Percentiles rank a stretch among this genome's conserved stretches.
phyloP scores from a whole-genome alignment of 2,888 invertebrate genomes.

The Morpho helenor region DNA sequence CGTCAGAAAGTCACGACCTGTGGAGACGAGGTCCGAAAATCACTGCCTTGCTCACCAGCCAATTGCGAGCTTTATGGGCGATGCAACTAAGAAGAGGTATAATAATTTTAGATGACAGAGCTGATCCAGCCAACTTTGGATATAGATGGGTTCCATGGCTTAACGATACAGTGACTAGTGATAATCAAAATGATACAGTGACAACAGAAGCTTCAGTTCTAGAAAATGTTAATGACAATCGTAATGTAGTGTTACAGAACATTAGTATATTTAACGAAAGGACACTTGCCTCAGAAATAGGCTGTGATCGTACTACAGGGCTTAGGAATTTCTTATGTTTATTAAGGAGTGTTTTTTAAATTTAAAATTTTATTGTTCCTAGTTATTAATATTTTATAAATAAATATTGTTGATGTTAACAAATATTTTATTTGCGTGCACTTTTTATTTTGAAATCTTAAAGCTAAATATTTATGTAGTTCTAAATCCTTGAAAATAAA shows the following conservation, averaged over 20 bases:
- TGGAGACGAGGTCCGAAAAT: constrained; percentile 75
- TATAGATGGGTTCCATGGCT: constrained; percentile 85
- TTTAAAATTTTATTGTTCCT: constrained; percentile 9
- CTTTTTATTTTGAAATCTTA: neutral
- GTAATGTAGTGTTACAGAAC: constrained; percentile 1
- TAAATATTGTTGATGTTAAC: constrained; percentile 9
- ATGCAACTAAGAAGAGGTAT: constrained; percentile 71
- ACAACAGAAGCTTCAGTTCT: constrained; percentile 2
- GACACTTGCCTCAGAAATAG: constrained; percentile 41
- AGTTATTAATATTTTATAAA: constrained; percentile 7
- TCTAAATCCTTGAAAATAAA: too few species aligned
- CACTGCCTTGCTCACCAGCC: constrained; percentile 54
- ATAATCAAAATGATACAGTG: constrained; percentile 5
- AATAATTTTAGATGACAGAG: constrained; percentile 68
- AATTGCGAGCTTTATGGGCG: constrained; percentile 57
- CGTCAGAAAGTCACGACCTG: constrained; percentile 87
- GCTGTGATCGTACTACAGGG: constrained; percentile 50
- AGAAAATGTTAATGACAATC: neutral
- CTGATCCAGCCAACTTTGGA: constrained; percentile 85
- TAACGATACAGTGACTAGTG: constrained; percentile 21
- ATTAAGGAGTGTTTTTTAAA: constrained; percentile 45
- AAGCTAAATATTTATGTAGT: too few species aligned
- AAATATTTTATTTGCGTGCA: neutral
- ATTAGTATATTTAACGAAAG: constrained; percentile 22
- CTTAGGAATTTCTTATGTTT: constrained; percentile 64